phyloP scores from a whole-genome alignment of 2,888 invertebrate genomes.

The Eupithecia inturbata region DNA sequence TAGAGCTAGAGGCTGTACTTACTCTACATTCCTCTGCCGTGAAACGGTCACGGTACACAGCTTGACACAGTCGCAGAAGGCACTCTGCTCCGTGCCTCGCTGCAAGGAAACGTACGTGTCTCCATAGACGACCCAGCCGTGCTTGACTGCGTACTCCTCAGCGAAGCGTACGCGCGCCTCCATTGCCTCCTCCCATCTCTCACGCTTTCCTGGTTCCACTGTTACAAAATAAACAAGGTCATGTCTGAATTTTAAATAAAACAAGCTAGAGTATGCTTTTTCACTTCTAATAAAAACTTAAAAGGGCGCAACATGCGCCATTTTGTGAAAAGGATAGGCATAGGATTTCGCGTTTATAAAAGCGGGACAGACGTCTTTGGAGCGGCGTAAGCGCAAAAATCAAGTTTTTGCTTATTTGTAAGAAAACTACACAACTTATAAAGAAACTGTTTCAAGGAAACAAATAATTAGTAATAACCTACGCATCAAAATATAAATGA shows the following conservation, averaged over 20 bases:
- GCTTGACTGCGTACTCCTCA: slow-evolving; percentile 59
- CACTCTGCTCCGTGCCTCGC: slow-evolving; percentile 58
- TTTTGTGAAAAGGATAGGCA: too few species aligned
- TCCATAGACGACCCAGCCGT: slow-evolving; percentile 57
- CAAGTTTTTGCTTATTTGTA: too few species aligned
- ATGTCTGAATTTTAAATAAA: not conserved
- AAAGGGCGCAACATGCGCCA: too few species aligned
- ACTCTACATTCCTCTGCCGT: slow-evolving; percentile 58
- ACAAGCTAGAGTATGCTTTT: not conserved
- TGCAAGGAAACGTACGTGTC: slow-evolving; percentile 64
- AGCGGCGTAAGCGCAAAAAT: too few species aligned
- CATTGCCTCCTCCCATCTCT: slow-evolving; percentile 52
- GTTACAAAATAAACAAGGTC: not conserved
- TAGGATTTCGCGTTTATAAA: too few species aligned
- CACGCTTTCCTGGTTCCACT: slow-evolving; percentile 7
- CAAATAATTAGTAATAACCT: too few species aligned
- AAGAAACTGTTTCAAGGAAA: too few species aligned
- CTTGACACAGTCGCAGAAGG: slow-evolving; percentile 63
- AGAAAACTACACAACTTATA: too few species aligned
- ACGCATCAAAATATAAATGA: too few species aligned
- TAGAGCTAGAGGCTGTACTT: slow-evolving; percentile 42
- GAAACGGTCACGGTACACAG: slow-evolving; percentile 53
- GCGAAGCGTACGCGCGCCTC: slow-evolving; percentile 60
- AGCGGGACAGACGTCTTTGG: too few species aligned
- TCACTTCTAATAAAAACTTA: not conserved